Evolutionary conservation across 2,888 invertebrate genomes (phyloP), one percentile per base, ranked within the genome.

Genomic region (Andrena marginata): DNA sequence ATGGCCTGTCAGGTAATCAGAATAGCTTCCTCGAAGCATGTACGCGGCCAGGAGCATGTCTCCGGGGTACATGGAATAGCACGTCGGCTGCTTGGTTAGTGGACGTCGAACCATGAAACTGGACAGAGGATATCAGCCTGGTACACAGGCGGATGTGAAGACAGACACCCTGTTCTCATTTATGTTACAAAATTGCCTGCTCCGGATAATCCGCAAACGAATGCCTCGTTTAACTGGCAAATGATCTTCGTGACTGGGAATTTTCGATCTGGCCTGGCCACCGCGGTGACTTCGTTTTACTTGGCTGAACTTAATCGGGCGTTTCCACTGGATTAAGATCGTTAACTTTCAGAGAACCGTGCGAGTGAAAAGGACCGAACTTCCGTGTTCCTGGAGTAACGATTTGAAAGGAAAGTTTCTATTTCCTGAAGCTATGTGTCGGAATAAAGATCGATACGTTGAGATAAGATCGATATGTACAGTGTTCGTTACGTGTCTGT

Each of bases 91-190:
- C 75, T 75, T 62, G 67, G 70, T 80, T 71, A 76, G 82, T 62
- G 71, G 35, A 82, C 82, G 80, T 71, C 75, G 75, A 75, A 67
- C 80, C 74, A 62, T 68, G 75, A 80, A 75, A 80, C 67, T 75
- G 80, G 80, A 80, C 74, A 72, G 62, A 72, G 73, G 73, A 56
- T 74, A 68, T 72, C 63, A n/a, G 29, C 51, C 49, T 1, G 31
- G 26, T 63, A 60, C 49, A 69, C 56, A 6, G 31, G 23, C 63
- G 63, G 74, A 23, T 35, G 74, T 51, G 54, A 74, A 74, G 74
- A 73, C 74, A 54, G 65, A 78, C 69, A 29, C 33, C 48, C 49
- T n/a, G 78, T 67, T 67, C 51, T 60, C 70, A 64, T 73, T 78
- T 54, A 56, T 29, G 51, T 70, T 42, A 51, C 60, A 62, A 67